Conservation (phyloP, 2,113 vertebrate genomes). For the Ophthalmolycus amberensis region DNA sequence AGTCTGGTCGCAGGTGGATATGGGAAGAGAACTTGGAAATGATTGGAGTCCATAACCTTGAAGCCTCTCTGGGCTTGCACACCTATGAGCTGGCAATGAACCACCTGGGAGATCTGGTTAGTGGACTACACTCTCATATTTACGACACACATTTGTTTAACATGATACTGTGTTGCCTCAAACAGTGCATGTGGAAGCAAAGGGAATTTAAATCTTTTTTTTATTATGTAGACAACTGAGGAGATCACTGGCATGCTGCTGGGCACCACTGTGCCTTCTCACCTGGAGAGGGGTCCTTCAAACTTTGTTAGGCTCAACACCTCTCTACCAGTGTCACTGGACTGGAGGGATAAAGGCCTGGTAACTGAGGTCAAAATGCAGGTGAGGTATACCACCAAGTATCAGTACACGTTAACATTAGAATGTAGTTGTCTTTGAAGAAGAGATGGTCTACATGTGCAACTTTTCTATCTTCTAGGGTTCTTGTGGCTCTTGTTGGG, state of each 20-base stretch:
- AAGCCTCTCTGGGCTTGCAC: conserved; percentile 84
- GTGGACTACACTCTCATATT: neutral
- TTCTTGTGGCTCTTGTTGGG: conserved; percentile 79
- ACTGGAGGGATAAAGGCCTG: conserved; percentile 85
- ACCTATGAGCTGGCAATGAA: conserved; percentile 88
- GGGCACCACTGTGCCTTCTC: conserved; percentile 64
- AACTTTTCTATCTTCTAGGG: conserved; percentile 54
- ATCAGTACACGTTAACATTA: neutral
- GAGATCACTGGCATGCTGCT: conserved; percentile 75
- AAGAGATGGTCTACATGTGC: neutral
- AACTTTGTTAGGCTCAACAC: accelerated
- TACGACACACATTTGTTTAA: neutral
- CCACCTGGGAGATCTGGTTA: conserved; percentile 88
- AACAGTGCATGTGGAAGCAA: neutral
- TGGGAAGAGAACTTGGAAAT: conserved; percentile 88
- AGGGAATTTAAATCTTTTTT: neutral
- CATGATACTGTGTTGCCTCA: neutral
- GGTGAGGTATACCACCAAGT: conserved; percentile 60
- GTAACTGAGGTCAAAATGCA: conserved; percentile 88
- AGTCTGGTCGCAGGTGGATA: conserved; percentile 74
- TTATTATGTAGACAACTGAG: conserved; percentile 78
- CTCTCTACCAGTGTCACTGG: conserved; percentile 71
- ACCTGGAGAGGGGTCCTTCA: neutral
- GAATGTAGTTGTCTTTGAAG: neutral
- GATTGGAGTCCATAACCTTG: conserved; percentile 88